These are phyloP conservation scores for Keiferia lycopersicella DNA, from an alignment of 2,888 invertebrate species.

Conservation along the genomic window DNA sequence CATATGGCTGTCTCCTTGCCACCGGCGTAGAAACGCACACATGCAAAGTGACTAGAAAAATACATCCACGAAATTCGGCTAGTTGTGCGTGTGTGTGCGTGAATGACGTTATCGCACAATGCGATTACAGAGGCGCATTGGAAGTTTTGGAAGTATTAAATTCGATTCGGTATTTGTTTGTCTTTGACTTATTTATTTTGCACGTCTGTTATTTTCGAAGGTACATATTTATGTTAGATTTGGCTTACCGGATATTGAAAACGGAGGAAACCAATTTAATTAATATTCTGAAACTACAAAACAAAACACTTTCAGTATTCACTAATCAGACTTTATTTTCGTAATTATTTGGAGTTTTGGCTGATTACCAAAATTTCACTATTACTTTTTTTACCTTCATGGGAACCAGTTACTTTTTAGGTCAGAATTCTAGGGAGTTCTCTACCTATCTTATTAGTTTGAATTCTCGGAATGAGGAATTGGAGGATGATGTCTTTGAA, in stretches of 20 bases:
- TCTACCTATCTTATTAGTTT: not conserved
- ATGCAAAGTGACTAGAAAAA: constrained; percentile 64
- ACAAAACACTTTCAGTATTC: too few relatives aligned
- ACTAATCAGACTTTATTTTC: too few relatives aligned
- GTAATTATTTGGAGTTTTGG: too few relatives aligned
- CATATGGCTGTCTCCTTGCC: constrained; percentile 52
- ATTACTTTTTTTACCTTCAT: not conserved
- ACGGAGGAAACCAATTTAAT: not conserved
- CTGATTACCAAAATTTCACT: not conserved
- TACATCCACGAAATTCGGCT: constrained; percentile 77
- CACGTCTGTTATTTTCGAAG: not conserved
- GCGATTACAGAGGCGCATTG: constrained; percentile 74
- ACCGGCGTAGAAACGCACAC: constrained; percentile 67
- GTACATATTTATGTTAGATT: not conserved
- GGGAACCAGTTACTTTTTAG: not conserved
- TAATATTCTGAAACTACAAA: too few relatives aligned
- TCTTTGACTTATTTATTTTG: not conserved
- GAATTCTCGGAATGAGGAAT: not conserved
- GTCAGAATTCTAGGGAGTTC: not conserved
- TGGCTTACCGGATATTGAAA: not conserved
- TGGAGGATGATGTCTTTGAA: not conserved
- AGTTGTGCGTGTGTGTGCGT: constrained; percentile 66
- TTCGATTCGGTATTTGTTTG: not conserved
- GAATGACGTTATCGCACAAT: constrained; percentile 79
- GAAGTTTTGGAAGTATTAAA: constrained; percentile 36